Evolutionary conservation across 2,113 vertebrate genomes (phyloP).

Genomic region (Zapus hudsonius): DNA sequence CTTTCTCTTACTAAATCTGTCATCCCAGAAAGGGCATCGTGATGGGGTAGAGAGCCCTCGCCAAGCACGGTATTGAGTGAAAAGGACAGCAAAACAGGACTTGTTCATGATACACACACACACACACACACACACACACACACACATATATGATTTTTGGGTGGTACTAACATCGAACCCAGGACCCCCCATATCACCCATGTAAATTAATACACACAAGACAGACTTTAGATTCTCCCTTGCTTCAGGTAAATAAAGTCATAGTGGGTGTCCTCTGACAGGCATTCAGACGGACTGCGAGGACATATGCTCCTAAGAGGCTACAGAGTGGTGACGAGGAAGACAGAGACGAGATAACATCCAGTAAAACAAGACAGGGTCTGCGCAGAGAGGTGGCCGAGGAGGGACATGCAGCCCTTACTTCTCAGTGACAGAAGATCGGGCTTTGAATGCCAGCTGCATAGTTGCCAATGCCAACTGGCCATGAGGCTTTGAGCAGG

Average conservation of each 20-base stretch:
- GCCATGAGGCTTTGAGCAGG: background rate
- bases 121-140: too few relatives aligned
- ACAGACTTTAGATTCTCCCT: background rate
- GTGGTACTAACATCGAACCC: too few relatives aligned
- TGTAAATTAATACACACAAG: background rate
- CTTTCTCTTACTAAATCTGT: background rate
- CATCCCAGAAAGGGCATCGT: background rate
- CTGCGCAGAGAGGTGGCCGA: accelerated
- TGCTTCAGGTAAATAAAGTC: background rate
- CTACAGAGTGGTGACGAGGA: background rate
- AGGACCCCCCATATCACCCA: background rate
- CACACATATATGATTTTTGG: background rate
- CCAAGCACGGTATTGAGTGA: background rate
- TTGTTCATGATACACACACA: too few relatives aligned
- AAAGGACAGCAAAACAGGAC: background rate
- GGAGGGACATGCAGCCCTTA: too few relatives aligned
- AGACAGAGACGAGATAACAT: background rate
- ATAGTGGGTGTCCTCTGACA: background rate
- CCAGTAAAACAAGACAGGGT: too few relatives aligned
- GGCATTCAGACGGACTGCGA: background rate
- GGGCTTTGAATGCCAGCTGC: background rate
- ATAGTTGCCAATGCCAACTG: too few relatives aligned
- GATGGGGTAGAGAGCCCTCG: too few relatives aligned
- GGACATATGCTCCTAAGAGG: background rate
- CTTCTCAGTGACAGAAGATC: background rate